Evolutionary conservation across 2,888 invertebrate species (phyloP).

Genomic region (Stenurella melanura): DNA sequence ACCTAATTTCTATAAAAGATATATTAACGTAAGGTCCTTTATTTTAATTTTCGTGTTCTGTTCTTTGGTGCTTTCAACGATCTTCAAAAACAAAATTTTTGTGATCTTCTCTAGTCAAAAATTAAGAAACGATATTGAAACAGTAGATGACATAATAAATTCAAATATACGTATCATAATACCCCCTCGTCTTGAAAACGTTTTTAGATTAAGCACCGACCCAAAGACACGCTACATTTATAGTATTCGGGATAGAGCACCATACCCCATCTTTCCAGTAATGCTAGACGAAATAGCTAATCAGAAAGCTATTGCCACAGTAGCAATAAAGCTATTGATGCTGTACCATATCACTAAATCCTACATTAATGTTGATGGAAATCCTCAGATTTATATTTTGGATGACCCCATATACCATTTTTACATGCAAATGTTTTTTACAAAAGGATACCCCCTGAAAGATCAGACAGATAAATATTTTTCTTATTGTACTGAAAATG

Average conservation of each 20-base stretch:
- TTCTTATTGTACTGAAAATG: background rate
- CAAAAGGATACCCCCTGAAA: conserved; percentile 23
- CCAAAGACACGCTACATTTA: background rate
- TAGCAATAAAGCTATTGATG: background rate
- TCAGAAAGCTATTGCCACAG: background rate
- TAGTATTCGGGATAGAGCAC: background rate
- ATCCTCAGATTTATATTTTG: conserved; percentile 4
- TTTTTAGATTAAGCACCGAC: background rate
- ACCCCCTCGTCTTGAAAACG: background rate
- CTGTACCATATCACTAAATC: background rate
- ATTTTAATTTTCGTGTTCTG: background rate
- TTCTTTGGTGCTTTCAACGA: conserved; percentile 3
- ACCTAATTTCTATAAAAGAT: background rate
- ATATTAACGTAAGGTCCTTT: background rate
- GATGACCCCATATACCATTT: background rate
- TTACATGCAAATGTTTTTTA: conserved; percentile 24
- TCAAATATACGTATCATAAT: conserved; percentile 1
- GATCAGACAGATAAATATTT: conserved; percentile 23
- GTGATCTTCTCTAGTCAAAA: conserved; percentile 20
- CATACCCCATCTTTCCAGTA: background rate
- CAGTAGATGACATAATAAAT: conserved; percentile 17
- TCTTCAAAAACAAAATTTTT: conserved; percentile 24
- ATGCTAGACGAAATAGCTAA: background rate
- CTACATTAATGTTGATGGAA: background rate
- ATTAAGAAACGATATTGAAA: conserved; percentile 9